Evolutionary conservation across 2,888 invertebrate species (phyloP).

Genomic region (Spisula solida): DNA sequence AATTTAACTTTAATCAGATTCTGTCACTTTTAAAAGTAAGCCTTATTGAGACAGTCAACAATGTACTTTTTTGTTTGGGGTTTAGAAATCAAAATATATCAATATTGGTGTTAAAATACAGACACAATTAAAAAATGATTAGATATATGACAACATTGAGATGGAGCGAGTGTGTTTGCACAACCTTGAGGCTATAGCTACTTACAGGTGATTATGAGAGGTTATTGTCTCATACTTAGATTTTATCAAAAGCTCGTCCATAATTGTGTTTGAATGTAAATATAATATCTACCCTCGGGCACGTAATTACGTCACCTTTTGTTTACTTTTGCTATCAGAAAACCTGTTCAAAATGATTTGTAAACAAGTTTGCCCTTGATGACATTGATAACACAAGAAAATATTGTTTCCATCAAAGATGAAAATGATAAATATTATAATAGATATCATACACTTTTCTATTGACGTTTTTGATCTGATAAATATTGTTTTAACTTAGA

Average conservation of each 20-base stretch:
- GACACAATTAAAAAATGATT: neutral
- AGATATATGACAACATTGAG: neutral
- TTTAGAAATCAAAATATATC: constrained; percentile 3
- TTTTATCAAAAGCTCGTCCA: neutral
- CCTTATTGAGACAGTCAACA: neutral
- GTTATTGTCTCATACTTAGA: neutral
- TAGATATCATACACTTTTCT: neutral
- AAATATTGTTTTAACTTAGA: constrained; percentile 11
- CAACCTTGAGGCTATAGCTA: neutral
- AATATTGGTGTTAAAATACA: constrained; percentile 11
- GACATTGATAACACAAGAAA: neutral
- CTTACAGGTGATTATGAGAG: neutral
- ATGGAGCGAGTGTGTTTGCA: neutral
- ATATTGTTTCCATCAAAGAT: constrained; percentile 12
- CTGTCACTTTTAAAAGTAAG: neutral
- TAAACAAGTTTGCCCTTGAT: constrained; percentile 5
- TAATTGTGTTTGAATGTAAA: neutral
- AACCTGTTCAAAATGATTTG: constrained; percentile 5
- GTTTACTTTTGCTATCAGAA: constrained; percentile 26
- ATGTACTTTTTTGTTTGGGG: neutral
- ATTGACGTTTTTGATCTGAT: neutral
- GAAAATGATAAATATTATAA: constrained; percentile 9
- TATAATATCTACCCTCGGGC: constrained; percentile 31
- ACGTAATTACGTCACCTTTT: constrained; percentile 39
- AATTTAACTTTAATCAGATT: neutral